Evolutionary conservation across 2,113 vertebrate genomes (phyloP), one percentile per base, ranked within the genome.

Genomic region (Etheostoma cragini): DNA sequence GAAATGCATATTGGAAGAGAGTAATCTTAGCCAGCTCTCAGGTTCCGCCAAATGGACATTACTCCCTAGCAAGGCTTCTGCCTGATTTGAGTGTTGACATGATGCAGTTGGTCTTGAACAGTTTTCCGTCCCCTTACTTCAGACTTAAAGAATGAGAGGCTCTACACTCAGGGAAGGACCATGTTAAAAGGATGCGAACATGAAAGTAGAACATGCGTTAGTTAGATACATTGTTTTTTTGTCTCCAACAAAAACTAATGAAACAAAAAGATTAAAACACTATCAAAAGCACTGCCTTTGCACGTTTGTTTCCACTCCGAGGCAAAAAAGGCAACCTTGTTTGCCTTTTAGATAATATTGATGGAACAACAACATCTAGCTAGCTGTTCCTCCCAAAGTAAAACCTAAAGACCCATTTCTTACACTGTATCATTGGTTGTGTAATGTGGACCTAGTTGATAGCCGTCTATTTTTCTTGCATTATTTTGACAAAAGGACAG

Each of bases 171-270:
- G 22, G 38, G 12, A 5, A 53, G 12, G 22, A 33, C 21, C n/a
- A 78, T 11, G 19, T 54, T 35, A 19, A 78, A 76, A 68, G 42
- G 21, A 33, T 66, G 38, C 73, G 4, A n/a, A n/a, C n/a, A n/a
- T n/a, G n/a, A n/a, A 0, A 56, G 8, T 16, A 42, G 60, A 64
- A 35, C 19, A 30, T 8, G 5, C n/a, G 63, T 19, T 60, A 42
- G 2, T 77, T 62, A 26, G 7, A 6, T 38, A 35, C 12, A 52
- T 38, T 54, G n/a, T 14, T 52, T 19, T 47, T 30, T 30, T 19
- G 12, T 71, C 22, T 35, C 19, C 16, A 30, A 72, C 24, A 33
- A 47, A 35, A 61, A 49, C 6, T 8, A 10, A 16, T 38, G 8
- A 46, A 46, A 42, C 46, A 47, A 4, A 45, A 26, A 15, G 10